These are phyloP conservation scores for Euphonia xanthogaster DNA, from an alignment of 2,797 vertebrate species.

Conservation along the genomic window DNA sequence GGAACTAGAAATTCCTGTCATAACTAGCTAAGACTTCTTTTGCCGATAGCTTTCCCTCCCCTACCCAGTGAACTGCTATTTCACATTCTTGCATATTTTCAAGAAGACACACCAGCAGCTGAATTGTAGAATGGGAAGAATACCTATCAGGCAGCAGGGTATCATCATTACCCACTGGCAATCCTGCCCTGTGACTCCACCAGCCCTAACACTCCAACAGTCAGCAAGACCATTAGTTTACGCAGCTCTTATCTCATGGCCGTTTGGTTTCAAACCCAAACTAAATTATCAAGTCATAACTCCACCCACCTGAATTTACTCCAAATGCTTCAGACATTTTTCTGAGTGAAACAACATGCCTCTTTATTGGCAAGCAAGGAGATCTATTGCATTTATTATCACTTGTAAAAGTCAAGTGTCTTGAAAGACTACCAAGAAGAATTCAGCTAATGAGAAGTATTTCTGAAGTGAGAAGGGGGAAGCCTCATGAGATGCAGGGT, in stretches of 20 bases:
- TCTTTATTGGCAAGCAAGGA: background rate
- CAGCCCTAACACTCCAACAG: background rate
- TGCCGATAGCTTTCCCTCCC: background rate
- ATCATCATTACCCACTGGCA: background rate
- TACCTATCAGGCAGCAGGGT: constrained; percentile 18
- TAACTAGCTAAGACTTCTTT: constrained; percentile 44
- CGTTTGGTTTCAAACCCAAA: constrained; percentile 37
- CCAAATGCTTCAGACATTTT: constrained; percentile 19
- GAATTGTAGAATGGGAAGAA: constrained; percentile 11
- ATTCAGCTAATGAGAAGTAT: constrained; percentile 28
- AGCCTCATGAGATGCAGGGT: background rate
- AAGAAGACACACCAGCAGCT: background rate
- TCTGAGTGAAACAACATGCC: constrained; percentile 35
- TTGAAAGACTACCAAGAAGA: constrained; percentile 22
- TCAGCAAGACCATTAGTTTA: constrained; percentile 34
- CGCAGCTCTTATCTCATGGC: constrained; percentile 41
- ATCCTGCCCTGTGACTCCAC: background rate
- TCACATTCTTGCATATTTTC: constrained; percentile 35
- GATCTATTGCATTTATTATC: constrained; percentile 29
- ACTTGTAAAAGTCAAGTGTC: constrained; percentile 54
- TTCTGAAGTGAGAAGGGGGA: constrained; percentile 16
- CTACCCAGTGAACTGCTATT: background rate
- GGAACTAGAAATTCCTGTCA: constrained; percentile 45
- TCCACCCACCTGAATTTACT: constrained; percentile 41
- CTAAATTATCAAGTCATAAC: constrained; percentile 11